Conservation (phyloP, 2,797 vertebrate species). For the Micrastur ruficollis region DNA sequence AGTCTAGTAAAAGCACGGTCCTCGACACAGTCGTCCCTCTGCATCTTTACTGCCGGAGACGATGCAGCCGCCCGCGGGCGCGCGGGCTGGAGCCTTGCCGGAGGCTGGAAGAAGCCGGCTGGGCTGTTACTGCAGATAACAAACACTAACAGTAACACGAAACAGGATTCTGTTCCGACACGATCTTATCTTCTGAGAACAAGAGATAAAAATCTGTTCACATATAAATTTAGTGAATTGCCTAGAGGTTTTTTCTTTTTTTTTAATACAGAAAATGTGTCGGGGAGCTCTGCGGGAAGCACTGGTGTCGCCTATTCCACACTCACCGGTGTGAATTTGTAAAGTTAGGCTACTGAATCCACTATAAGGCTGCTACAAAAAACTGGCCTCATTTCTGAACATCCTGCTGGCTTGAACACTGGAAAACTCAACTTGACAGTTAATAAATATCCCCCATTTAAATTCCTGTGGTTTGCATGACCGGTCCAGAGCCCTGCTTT, state of each 20-base stretch:
- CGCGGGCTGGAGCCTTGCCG: not conserved
- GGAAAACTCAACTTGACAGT: not conserved
- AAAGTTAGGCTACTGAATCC: not conserved
- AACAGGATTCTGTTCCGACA: not conserved
- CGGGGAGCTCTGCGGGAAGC: not conserved
- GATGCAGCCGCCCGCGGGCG: rapidly evolving
- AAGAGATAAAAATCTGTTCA: conserved; percentile 36
- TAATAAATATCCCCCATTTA: not conserved
- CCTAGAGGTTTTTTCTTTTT: not conserved
- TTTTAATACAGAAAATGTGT: not conserved
- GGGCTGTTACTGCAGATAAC: not conserved
- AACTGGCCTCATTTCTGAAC: not conserved
- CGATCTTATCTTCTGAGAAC: conserved; percentile 42
- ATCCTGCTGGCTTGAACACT: not conserved
- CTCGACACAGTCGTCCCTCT: rapidly evolving
- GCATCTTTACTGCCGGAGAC: rapidly evolving
- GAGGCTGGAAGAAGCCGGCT: not conserved
- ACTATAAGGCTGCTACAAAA: not conserved
- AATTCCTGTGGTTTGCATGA: not conserved
- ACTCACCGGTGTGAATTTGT: not conserved
- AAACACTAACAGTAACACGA: not conserved
- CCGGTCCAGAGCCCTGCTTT: not conserved
- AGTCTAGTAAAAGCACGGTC: not conserved
- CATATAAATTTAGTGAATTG: not conserved
- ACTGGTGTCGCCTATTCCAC: not conserved